Evolutionary conservation across 1,140 invertebrate species (phyloP), one percentile per base, ranked within the genome.

Genomic region (Procambarus clarkii): DNA sequence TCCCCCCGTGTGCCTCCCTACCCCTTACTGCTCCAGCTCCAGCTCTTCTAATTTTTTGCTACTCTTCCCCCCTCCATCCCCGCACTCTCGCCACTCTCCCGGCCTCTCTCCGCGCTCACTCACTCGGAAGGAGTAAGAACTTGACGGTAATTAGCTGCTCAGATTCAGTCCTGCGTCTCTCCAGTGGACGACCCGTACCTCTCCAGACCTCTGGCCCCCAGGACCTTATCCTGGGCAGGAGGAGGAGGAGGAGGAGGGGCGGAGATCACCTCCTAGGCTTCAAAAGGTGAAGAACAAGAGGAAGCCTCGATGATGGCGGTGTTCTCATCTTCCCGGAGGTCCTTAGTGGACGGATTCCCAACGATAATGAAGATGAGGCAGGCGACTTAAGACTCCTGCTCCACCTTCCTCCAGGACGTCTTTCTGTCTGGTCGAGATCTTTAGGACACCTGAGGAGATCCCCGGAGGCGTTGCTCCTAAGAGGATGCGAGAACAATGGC

Each of bases 61-160:
- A 24, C 79, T 58, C 46, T 81, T 7, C 50, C 79, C 15, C 48
- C 13, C 50, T 81, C 79, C n/a, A 21, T 81, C 79, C 50, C 79
- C 24, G 8, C n/a, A 48, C 77, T 48, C 48, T n/a, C 45, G 7
- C 1, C 48, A 15, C 77, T 54, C 77, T 48, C 45, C 77, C 45
- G 0, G 15, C 7, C 45, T 8, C 15, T 48, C 11, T 79, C 77
- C 21, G 8, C 77, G 45, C 48, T 78, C 48, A 45, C 77, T 79
- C 48, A 5, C 2, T 5, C 8, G n/a, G 64, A 69, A 69, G 21
- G 34, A 74, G 69, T 74, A 74, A 74, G 69, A 74, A 74, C 84
- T 77, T 45, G 45, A 71, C n/a, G 15, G 48, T 54, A 80, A 88
- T 80, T 88, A 81, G 77, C 69, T 88, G 77, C 86, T 88, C 77